Evolutionary conservation across 1,140 invertebrate genomes (phyloP).

Genomic region (Drosophila simulans): DNA sequence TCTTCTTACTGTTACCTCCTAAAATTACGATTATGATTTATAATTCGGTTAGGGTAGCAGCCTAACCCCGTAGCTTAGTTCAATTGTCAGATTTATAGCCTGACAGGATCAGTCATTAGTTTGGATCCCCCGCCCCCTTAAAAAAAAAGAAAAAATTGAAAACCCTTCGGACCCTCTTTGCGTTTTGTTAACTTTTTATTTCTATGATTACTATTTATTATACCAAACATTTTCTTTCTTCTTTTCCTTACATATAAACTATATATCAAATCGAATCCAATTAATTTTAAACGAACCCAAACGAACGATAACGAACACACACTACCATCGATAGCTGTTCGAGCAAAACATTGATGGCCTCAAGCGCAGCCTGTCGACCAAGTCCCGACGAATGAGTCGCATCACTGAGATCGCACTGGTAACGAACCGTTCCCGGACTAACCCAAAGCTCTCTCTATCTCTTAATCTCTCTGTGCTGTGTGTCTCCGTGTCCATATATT

Average conservation of each 20-base stretch:
- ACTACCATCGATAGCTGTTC: constrained; percentile 88
- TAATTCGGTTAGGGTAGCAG: constrained; percentile 26
- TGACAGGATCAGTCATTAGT: constrained; percentile 9
- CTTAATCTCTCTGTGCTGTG: constrained; percentile 32
- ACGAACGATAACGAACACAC: constrained; percentile 25
- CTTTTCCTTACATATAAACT: constrained; percentile 70
- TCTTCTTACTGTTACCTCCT: constrained; percentile 30
- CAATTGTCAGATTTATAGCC: constrained; percentile 18
- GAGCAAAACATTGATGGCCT: constrained; percentile 94
- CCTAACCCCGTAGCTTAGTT: constrained; percentile 6
- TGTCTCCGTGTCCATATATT: constrained; percentile 28
- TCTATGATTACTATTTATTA: constrained; percentile 61
- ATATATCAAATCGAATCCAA: constrained; percentile 39
- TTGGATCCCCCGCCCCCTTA: not conserved
- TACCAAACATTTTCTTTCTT: constrained; percentile 69
- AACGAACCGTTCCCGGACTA: constrained; percentile 85
- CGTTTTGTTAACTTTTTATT: constrained; percentile 26
- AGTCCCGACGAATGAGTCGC: constrained; percentile 91
- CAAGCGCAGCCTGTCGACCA: constrained; percentile 90
- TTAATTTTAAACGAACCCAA: constrained; percentile 43
- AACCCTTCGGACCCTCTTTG: not conserved
- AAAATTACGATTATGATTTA: constrained; percentile 31
- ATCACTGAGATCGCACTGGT: constrained; percentile 92
- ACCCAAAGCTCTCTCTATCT: constrained; percentile 30
- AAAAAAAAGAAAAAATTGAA: not conserved